Evolutionary conservation across 2,113 vertebrate species (phyloP).

Genomic region (Indicator indicator): DNA sequence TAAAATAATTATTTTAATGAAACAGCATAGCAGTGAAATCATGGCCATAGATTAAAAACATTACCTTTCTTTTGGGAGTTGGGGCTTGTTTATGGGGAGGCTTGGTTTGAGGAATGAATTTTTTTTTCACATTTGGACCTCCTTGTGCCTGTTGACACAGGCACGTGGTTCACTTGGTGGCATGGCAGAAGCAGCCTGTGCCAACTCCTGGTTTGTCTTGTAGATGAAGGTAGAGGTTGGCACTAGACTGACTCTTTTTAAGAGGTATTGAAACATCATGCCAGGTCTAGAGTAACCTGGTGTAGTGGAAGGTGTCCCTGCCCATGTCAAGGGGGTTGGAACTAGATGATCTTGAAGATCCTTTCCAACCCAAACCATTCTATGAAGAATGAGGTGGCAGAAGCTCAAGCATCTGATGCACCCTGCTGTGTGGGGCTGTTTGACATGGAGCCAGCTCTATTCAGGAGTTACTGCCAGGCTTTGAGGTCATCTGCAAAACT

Average conservation of each 20-base stretch:
- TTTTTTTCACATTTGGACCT: background rate
- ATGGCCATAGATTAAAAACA: background rate
- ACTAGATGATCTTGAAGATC: too few relatives aligned
- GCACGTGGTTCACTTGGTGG: fast-evolving
- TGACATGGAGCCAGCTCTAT: fast-evolving
- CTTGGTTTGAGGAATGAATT: background rate
- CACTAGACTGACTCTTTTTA: background rate
- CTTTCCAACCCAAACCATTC: too few relatives aligned
- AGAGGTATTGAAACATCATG: background rate
- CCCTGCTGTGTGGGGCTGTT: fast-evolving
- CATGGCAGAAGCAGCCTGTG: background rate
- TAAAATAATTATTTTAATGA: background rate
- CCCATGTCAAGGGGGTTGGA: too few relatives aligned
- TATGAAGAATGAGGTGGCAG: background rate
- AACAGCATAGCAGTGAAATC: background rate
- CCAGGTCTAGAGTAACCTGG: too few relatives aligned
- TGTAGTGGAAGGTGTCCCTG: too few relatives aligned
- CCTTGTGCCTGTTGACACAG: fast-evolving
- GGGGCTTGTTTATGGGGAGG: background rate
- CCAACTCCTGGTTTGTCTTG: background rate
- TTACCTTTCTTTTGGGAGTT: background rate
- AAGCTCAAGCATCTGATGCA: fast-evolving
- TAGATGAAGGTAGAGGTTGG: background rate
- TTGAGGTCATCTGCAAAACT: background rate
- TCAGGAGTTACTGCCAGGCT: background rate